Percentiles rank a stretch among this genome's conserved stretches.
These are phyloP conservation scores for Apamea epomidion DNA, from an alignment of 2,888 invertebrate genomes.

Conservation along the genomic window DNA sequence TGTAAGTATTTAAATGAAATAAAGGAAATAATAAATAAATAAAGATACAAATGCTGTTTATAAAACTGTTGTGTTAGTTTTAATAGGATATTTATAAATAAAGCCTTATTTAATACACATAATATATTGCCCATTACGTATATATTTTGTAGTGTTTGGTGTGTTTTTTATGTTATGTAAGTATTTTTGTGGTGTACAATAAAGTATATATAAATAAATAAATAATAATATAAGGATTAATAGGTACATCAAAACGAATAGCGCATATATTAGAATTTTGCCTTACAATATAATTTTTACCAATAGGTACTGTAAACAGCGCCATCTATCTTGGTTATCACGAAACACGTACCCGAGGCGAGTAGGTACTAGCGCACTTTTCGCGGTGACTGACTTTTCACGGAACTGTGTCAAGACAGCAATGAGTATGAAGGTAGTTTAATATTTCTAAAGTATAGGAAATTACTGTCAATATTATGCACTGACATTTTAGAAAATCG, in stretches of 20 bases:
- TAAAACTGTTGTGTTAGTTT: no score
- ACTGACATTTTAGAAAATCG: neutral
- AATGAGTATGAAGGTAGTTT: constrained; percentile 24
- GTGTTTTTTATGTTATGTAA: no score
- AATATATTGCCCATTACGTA: no score
- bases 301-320: neutral
- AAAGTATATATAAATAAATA: no score
- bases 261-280: neutral
- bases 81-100: no score
- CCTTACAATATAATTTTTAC: neutral
- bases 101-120: no score
- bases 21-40: no score
- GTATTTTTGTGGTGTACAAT: no score
- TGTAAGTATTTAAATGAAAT: no score
- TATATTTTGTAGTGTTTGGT: no score
- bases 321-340: constrained; percentile 37
- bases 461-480: neutral
- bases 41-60: no score
- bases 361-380: neutral
- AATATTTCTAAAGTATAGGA: neutral
- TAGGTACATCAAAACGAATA: neutral
- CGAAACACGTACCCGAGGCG: neutral
- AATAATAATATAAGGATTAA: neutral
- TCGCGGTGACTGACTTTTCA: neutral
- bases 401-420: neutral